Evolutionary conservation across 2,888 invertebrate genomes (phyloP), one percentile per base, ranked within the genome.

Genomic region (Aromia moschata): DNA sequence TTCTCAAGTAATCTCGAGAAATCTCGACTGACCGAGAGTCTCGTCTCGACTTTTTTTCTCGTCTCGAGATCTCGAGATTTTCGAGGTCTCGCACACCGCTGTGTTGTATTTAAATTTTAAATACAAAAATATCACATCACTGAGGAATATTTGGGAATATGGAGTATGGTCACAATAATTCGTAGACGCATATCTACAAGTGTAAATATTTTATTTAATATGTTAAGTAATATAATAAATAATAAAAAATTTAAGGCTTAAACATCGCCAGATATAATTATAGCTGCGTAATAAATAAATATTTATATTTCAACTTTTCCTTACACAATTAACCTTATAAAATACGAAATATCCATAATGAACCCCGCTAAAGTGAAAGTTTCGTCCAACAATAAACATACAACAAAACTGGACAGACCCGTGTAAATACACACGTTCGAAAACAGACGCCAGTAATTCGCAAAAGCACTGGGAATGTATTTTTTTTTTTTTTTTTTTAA

Each of bases 391-490:
- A 64, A 60, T 64, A 63, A 65, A 63, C 60, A 60, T 57, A 51
- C 44, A 44, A 56, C 43, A 57, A 57, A 52, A 20, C 10, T 20
- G 38, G 45, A 38, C 38, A 37, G 17, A 37, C 20, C 16, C 30
- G 45, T 55, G 43, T n/a, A n/a, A 16, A 45, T 25, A 38, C 55
- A 43, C 5, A 12, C 18, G 43, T 36, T 46, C 43, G 56, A 53
- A 59, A 56, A 58, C 45, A 56, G 37, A 55, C 59, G 49, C 64
- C 64, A 64, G 64, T 54, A 57, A 51, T 55, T 56, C 53, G 55
- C 57, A 70, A 66, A 64, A 68, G 64, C 66, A 72, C 72, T 71
- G 72, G 72, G 72, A 72, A 72, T 72, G 72, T 70, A 69, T 66
- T 47, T 68, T 62, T 43, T 60, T 56, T 57, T 40, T n/a, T n/a